phyloP scores from a whole-genome alignment of 2,888 invertebrate genomes.

The Diachrysia chrysitis region DNA sequence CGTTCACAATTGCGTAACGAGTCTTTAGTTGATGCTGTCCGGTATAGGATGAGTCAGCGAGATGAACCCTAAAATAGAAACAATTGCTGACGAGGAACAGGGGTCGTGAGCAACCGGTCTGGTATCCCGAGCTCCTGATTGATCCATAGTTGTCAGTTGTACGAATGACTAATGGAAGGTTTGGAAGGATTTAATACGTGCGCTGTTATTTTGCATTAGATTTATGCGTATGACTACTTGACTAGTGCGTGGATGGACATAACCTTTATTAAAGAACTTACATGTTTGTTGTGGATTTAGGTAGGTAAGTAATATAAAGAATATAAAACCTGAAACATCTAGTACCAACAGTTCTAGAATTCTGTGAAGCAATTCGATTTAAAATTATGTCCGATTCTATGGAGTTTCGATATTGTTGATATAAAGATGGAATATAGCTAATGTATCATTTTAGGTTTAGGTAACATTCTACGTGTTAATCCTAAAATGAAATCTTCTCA shows the following conservation, averaged over 20 bases:
- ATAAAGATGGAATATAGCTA: no score
- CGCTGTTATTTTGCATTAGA: not conserved
- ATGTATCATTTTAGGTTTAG: no score
- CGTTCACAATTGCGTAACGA: constrained; percentile 51
- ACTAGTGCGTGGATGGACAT: no score
- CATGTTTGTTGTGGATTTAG: no score
- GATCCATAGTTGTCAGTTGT: constrained; percentile 8
- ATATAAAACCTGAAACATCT: no score
- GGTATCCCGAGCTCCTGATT: constrained; percentile 55
- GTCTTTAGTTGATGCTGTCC: constrained; percentile 37
- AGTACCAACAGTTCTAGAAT: no score
- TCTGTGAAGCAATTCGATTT: no score
- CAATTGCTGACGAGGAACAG: constrained; percentile 57
- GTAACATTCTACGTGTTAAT: no score
- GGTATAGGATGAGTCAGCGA: constrained; percentile 51
- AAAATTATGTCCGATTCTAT: no score
- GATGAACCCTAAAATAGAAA: constrained; percentile 66
- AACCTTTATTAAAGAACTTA: no score
- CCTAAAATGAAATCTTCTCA: not conserved
- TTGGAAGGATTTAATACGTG: not conserved
- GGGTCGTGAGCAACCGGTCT: constrained; percentile 62
- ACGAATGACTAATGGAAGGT: not conserved
- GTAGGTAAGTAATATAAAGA: no score
- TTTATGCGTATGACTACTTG: not conserved
- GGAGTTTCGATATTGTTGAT: no score